These are phyloP conservation scores for Euzetes globulus DNA, from an alignment of 2,888 invertebrate genomes.

Conservation along the genomic window DNA sequence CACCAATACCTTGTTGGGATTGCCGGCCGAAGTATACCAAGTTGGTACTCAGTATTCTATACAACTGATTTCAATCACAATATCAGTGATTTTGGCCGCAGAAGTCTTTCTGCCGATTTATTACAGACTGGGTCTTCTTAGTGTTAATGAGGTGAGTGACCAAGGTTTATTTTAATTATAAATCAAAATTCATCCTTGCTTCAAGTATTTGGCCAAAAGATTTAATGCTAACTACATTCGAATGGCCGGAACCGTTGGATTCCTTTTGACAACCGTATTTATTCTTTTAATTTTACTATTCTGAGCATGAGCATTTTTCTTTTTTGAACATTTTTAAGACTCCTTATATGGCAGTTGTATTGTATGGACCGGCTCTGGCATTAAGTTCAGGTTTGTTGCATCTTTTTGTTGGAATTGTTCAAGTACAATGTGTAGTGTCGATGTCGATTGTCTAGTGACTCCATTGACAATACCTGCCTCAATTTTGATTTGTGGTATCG, in stretches of 20 bases:
- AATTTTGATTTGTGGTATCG: conserved; percentile 59
- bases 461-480: conserved; percentile 77
- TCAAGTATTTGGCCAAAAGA: conserved; percentile 33
- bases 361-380: conserved; percentile 87
- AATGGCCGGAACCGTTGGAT: conserved; percentile 33
- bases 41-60: conserved; percentile 47
- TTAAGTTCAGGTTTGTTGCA: conserved; percentile 28
- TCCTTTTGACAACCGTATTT: conserved; percentile 38
- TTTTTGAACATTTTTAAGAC: conserved; percentile 53
- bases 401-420: background rate
- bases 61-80: conserved; percentile 42
- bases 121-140: conserved; percentile 10
- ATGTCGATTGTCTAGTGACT: too few relatives aligned
- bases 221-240: conserved; percentile 32
- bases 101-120: conserved; percentile 35
- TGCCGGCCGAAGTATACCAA: conserved; percentile 83
- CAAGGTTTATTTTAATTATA: background rate
- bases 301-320: too few relatives aligned
- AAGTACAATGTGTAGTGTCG: too few relatives aligned
- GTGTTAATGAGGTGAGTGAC: conserved; percentile 29
- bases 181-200: background rate
- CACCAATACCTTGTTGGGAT: conserved; percentile 81
- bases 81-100: conserved; percentile 33
- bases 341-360: conserved; percentile 72
- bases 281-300: background rate